Percentiles rank a stretch among this genome's conserved stretches.
Conservation (phyloP, 2,888 invertebrate genomes). For the Dynastes hyllus region DNA sequence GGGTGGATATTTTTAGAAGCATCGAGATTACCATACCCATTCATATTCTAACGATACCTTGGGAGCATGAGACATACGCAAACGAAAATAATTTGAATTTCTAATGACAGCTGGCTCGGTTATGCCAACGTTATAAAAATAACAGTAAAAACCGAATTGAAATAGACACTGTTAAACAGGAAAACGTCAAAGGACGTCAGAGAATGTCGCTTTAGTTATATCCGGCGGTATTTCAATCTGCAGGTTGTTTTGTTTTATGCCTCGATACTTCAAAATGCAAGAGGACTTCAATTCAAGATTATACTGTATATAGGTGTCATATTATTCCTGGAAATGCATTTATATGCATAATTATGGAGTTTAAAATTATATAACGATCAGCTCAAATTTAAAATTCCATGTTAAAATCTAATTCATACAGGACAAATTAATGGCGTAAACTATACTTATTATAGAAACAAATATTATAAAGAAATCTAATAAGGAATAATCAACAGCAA, state of each 20-base stretch:
- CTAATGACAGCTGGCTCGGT: slow-evolving; percentile 14
- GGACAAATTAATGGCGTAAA: no score
- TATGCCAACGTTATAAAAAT: slow-evolving; percentile 18
- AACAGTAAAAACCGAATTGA: slow-evolving; percentile 42
- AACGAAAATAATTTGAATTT: slow-evolving; percentile 28
- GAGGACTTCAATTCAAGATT: not conserved
- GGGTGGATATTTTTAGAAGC: not conserved
- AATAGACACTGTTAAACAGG: slow-evolving; percentile 23
- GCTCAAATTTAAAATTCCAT: no score
- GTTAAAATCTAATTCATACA: no score
- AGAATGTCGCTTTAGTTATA: slow-evolving; percentile 31
- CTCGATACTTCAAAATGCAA: not conserved
- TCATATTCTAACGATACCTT: not conserved
- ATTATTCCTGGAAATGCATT: not conserved
- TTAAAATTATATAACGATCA: not conserved
- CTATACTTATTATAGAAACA: no score
- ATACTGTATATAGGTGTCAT: not conserved
- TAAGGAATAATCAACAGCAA: no score
- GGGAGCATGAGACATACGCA: not conserved
- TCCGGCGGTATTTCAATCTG: slow-evolving; percentile 21
- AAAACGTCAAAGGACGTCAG: slow-evolving; percentile 34
- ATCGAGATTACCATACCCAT: not conserved
- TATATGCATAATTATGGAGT: not conserved
- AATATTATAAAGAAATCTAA: no score
- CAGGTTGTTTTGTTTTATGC: not conserved